Conservation (phyloP, 1,140 invertebrate species). For the Uloborus diversus region DNA sequence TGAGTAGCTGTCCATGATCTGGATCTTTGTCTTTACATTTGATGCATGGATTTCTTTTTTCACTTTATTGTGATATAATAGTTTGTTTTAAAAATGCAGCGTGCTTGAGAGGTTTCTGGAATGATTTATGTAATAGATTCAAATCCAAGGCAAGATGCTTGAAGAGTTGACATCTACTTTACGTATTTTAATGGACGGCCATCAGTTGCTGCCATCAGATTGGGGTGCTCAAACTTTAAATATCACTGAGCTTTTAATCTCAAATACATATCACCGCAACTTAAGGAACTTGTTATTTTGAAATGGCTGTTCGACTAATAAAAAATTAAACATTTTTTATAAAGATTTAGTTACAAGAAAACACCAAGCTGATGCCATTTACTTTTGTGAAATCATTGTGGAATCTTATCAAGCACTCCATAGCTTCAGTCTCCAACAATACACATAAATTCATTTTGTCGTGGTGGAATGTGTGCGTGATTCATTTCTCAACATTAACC, state of each 20-base stretch:
- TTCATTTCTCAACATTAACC: conserved; percentile 19
- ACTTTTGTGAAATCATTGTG: conserved; percentile 33
- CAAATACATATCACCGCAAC: conserved; percentile 20
- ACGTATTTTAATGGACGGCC: conserved; percentile 42
- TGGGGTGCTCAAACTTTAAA: background rate
- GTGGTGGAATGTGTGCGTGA: conserved; percentile 44
- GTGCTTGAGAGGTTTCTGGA: conserved; percentile 49
- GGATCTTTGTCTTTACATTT: no score
- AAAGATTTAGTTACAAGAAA: conserved; percentile 10
- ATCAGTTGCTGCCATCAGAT: conserved; percentile 37
- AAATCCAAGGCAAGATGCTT: background rate
- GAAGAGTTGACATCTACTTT: conserved; percentile 17
- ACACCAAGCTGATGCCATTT: background rate
- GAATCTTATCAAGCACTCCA: conserved; percentile 43
- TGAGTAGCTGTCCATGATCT: conserved; percentile 29
- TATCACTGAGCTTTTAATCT: conserved; percentile 12
- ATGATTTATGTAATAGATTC: conserved; percentile 32
- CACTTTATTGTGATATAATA: background rate
- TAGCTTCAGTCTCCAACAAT: background rate
- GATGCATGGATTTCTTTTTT: no score
- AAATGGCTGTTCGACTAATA: background rate
- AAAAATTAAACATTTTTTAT: background rate
- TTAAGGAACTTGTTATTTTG: conserved; percentile 35
- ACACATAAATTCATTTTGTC: background rate
- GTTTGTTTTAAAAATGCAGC: conserved; percentile 1